These are phyloP conservation scores for Prenolepis imparis DNA, from an alignment of 2,888 invertebrate species.

Conservation along the genomic window DNA sequence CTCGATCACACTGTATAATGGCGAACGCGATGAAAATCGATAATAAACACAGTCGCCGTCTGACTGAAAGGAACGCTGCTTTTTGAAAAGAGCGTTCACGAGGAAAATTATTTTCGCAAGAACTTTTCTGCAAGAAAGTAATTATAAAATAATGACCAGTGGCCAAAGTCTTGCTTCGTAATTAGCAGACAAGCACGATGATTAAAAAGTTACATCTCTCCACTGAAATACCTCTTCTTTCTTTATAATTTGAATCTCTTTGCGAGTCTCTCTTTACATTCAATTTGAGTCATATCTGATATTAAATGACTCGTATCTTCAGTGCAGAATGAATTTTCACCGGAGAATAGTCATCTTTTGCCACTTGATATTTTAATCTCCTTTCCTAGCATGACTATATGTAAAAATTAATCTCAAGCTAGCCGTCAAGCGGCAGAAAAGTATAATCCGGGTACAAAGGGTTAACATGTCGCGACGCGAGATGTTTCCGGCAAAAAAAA, in stretches of 20 bases:
- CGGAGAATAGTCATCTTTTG: constrained; percentile 7
- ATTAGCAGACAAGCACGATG: constrained; percentile 21
- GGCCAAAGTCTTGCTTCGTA: constrained; percentile 23
- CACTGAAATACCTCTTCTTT: not conserved
- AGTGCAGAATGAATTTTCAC: not conserved
- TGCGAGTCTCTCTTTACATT: not conserved
- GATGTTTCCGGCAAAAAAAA: constrained; percentile 22
- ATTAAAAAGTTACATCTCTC: constrained; percentile 35
- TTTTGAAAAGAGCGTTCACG: not conserved
- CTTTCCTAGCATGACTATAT: not conserved
- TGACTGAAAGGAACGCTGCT: not conserved
- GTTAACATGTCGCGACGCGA: constrained; percentile 31
- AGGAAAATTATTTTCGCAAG: constrained; percentile 1
- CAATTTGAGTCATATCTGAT: constrained; percentile 1
- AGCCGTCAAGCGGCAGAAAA: constrained; percentile 45
- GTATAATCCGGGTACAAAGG: constrained; percentile 42
- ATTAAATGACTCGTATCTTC: constrained; percentile 1
- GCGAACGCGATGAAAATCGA: not conserved
- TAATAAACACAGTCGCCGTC: not conserved
- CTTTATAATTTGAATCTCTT: constrained; percentile 15
- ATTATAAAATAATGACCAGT: constrained; percentile 31
- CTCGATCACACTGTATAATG: not conserved
- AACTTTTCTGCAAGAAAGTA: constrained; percentile 4
- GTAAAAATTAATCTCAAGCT: constrained; percentile 51
- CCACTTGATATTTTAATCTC: not conserved